Conservation (phyloP, 1,140 invertebrate species). For the Matsumurasca onukii region DNA sequence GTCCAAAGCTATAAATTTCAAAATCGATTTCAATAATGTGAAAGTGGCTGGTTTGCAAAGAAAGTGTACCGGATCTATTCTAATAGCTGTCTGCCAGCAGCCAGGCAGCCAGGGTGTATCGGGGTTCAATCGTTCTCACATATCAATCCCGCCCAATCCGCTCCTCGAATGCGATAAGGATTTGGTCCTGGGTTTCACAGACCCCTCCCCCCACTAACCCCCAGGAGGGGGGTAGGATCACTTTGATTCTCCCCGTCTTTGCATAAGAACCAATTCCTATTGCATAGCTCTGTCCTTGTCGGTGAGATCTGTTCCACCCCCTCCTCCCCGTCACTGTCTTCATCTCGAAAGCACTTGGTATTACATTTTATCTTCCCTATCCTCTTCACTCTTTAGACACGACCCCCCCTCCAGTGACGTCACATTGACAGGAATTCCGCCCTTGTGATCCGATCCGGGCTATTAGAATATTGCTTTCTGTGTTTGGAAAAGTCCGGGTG, state of each 20-base stretch:
- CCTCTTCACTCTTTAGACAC: constrained; percentile 18
- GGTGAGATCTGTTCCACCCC: constrained; percentile 8
- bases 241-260: constrained; percentile 31
- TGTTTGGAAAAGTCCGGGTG: background rate
- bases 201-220: too few relatives aligned
- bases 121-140: background rate
- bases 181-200: constrained; percentile 15
- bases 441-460: constrained; percentile 10
- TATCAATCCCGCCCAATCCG: background rate
- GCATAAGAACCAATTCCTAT: constrained; percentile 32
- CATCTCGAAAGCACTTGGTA: constrained; percentile 28
- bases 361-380: constrained; percentile 28
- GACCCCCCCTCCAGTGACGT: background rate
- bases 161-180: constrained; percentile 27
- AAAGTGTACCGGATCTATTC: too few relatives aligned
- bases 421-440: constrained; percentile 7
- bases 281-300: constrained; percentile 21
- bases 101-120: too few relatives aligned
- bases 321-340: constrained; percentile 20
- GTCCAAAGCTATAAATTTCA: too few relatives aligned
- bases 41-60: too few relatives aligned
- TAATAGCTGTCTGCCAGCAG: too few relatives aligned
- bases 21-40: too few relatives aligned
- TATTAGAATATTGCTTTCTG: constrained; percentile 22
- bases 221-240: too few relatives aligned